phyloP scores from a whole-genome alignment of 1,140 invertebrate genomes.

The Drosophila mayri region DNA sequence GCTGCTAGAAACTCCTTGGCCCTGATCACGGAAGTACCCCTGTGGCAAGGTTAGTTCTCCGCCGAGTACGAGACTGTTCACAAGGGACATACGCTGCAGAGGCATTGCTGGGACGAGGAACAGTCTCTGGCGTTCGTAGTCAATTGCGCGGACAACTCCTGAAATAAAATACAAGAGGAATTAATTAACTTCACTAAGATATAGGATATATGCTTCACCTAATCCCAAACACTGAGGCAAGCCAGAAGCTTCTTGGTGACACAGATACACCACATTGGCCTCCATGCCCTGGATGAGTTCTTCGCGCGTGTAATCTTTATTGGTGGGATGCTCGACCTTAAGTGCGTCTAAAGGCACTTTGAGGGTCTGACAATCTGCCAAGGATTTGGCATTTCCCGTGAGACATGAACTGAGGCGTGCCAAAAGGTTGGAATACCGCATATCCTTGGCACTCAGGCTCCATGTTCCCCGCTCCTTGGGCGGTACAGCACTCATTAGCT shows the following conservation, averaged over 20 bases:
- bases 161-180: neutral
- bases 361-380: conserved; percentile 57
- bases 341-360: conserved; percentile 47
- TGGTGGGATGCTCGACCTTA: conserved; percentile 39
- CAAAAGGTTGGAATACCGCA: conserved; percentile 69
- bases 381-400: conserved; percentile 51
- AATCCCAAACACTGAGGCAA: conserved; percentile 71
- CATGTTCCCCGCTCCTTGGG: conserved; percentile 38
- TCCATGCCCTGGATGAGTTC: conserved; percentile 66
- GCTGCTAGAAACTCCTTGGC: conserved; percentile 41
- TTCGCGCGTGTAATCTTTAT: conserved; percentile 20
- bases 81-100: conserved; percentile 18
- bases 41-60: conserved; percentile 70
- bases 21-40: conserved; percentile 71
- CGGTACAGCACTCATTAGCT: conserved; percentile 45
- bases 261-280: conserved; percentile 78
- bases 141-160: conserved; percentile 79
- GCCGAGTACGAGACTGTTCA: conserved; percentile 65
- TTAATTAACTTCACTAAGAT: neutral
- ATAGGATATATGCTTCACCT: conserved; percentile 44
- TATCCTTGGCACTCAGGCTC: conserved; percentile 74
- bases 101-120: conserved; percentile 71
- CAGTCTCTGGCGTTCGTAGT: conserved; percentile 45
- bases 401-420: conserved; percentile 60
- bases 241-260: neutral